Evolutionary conservation across 2,797 vertebrate genomes (phyloP).

Genomic region (Crenuchus spilurus): DNA sequence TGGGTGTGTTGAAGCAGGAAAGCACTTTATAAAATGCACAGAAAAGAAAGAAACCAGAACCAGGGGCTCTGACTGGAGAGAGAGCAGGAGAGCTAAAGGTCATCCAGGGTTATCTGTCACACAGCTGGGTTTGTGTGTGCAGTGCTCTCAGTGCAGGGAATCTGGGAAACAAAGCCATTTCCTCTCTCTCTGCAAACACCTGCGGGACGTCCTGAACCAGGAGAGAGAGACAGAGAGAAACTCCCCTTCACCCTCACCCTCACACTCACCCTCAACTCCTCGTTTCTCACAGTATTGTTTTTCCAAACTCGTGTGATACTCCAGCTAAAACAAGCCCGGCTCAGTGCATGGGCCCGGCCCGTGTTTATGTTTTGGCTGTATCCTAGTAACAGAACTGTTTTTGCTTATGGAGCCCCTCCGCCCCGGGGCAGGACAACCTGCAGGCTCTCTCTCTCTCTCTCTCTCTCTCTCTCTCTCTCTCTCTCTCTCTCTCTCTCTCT

Average conservation of each 20-base stretch:
- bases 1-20: too few species aligned
- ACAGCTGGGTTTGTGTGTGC: conserved; percentile 4
- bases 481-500: background rate
- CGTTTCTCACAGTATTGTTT: conserved; percentile 70
- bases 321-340: conserved; percentile 74
- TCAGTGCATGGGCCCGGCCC: conserved; percentile 73
- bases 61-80: background rate
- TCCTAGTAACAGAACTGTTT: conserved; percentile 90
- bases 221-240: conserved; percentile 28
- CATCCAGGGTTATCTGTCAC: conserved; percentile 3
- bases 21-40: too few species aligned
- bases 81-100: background rate
- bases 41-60: background rate
- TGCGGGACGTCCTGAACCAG: conserved; percentile 34
- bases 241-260: conserved; percentile 23
- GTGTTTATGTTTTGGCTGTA: conserved; percentile 90
- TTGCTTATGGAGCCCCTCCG: conserved; percentile 85
- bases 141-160: background rate
- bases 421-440: conserved; percentile 86
- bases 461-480: background rate
- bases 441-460: conserved; percentile 64
- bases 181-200: conserved; percentile 38
- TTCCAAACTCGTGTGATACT: conserved; percentile 63
- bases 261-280: conserved; percentile 27
- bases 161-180: conserved; percentile 34